Evolutionary conservation across 2,797 vertebrate genomes (phyloP), one percentile per base, ranked within the genome.

Genomic region (Tenualosa thibaudeaui): DNA sequence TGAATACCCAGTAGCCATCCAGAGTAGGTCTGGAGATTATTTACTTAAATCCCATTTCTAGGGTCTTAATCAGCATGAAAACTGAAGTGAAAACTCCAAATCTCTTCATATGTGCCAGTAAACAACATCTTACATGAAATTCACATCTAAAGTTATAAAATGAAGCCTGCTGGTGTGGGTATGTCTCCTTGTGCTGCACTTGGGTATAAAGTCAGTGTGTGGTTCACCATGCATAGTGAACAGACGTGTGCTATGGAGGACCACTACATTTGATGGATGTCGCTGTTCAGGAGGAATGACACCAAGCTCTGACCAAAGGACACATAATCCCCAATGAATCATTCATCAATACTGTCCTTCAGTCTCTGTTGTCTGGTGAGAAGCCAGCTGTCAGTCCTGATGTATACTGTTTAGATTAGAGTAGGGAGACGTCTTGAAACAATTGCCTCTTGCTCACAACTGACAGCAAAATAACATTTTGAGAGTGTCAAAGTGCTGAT

Each of bases 311-410:
- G 90, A 71, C 89, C 90, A 86, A 91, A 92, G 92, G 93, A 95
- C 90, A 91, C 92, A 93, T 90, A 89, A 88, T 92, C 91, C 92
- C 91, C 88, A 89, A 84, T 91, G 92, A 91, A 90, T 82, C 90
- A 90, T 93, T 92, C 92, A 92, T 95, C 93, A 93, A 88, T 92
- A 91, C 85, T 84, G 89, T 92, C 91, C 90, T 92, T 88, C 82
- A 87, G 90, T 87, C 92, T 89, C 92, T 91, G 93, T 89, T 43
- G 89, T 93, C 94, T 92, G 90, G 89, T 89, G 90, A 91, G 91
- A 89, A 91, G 91, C 93, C 90, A 89, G 90, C 86, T 91, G 91
- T 93, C 92, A 88, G 90, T 91, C 90, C 89, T 89, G 91, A 94
- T 94, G 93, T 91, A 92, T 94, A 90, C 87, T 84, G 89, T 87